Base-by-base conservation (phyloP, 2,113 vertebrate species). In the Poecilia latipinna region DNA sequence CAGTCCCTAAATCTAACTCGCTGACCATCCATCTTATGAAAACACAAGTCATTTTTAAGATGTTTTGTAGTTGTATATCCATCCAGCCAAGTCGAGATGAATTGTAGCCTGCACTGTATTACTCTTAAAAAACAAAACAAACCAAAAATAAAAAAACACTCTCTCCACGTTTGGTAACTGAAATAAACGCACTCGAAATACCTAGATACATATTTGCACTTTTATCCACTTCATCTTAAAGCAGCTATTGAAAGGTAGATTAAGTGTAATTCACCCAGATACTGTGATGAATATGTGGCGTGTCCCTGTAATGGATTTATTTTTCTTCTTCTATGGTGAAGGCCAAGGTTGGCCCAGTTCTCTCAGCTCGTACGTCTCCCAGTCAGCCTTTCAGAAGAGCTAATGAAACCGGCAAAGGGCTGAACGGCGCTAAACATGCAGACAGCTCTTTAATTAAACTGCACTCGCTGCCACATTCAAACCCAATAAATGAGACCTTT, bases 191-290 rank as follows among this genome's bases (percentile, higher is more conserved):
- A 48, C 71, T 64, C 44, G 5, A 48, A 48, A 48, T 48, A 7
- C 62, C 62, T 24, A 48, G n/a, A 60, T 66, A 54, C 31, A 64
- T 39, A 8, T 74, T 72, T n/a, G 60, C 68, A 44, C 77, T 11
- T 26, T 12, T 62, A 31, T 70, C 68, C 24, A 10, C 65, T 32
- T 65, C 77, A 74, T 82, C 79, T 83, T 73, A 66, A 12, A 68
- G 66, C 67, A 72, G 69, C 48, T 88, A 90, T 86, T 82, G 89
- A 89, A 87, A 85, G 63, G 68, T 26, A 86, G 87, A 89, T 92
- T 80, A 88, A 78, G 82, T 80, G 48, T 89, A 88, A 87, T 92
- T 87, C 87, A 76, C 79, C 66, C 83, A 68, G 75, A 73, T 87
- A 66, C 66, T 44, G 72, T 86, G 87, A 92, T 90, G 80, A 91